These are phyloP conservation scores for Panulirus ornatus DNA, from an alignment of 1,140 invertebrate genomes.

Conservation along the genomic window DNA sequence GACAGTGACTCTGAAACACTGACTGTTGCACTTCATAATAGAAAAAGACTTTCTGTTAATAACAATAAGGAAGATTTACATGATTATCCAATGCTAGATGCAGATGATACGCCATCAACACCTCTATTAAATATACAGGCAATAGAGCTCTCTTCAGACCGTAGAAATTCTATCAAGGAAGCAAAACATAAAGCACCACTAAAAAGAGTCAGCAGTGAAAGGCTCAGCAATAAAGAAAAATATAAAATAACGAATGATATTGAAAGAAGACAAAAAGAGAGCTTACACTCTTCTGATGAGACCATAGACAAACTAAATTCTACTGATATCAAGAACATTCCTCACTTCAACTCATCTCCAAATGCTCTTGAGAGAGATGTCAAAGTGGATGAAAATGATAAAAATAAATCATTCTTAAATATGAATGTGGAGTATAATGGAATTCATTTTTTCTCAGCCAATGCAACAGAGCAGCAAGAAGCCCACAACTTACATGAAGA, in stretches of 20 bases:
- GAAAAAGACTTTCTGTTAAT: not conserved
- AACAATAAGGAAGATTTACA: not conserved
- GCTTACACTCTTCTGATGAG: not conserved
- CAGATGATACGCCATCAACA: slow-evolving; percentile 24
- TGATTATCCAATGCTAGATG: not conserved
- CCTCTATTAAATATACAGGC: slow-evolving; percentile 44
- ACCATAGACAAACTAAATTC: not conserved
- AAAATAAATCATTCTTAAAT: not conserved
- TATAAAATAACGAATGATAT: not conserved
- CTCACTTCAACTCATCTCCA: not conserved
- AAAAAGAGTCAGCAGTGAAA: slow-evolving; percentile 29
- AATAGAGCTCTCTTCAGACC: slow-evolving; percentile 44
- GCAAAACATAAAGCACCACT: slow-evolving; percentile 44
- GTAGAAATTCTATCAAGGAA: slow-evolving; percentile 61
- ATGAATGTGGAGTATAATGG: not conserved
- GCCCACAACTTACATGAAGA: not conserved
- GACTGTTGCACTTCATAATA: not conserved
- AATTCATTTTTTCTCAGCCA: not conserved
- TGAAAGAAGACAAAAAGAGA: not conserved
- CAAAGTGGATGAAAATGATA: not conserved
- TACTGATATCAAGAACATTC: not conserved
- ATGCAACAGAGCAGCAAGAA: not conserved
- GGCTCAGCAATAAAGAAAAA: slow-evolving; percentile 21
- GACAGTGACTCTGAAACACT: too few species aligned
- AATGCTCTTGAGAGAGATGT: not conserved